Evolutionary conservation across 2,888 invertebrate genomes (phyloP).

Genomic region (Leucozona laternaria): DNA sequence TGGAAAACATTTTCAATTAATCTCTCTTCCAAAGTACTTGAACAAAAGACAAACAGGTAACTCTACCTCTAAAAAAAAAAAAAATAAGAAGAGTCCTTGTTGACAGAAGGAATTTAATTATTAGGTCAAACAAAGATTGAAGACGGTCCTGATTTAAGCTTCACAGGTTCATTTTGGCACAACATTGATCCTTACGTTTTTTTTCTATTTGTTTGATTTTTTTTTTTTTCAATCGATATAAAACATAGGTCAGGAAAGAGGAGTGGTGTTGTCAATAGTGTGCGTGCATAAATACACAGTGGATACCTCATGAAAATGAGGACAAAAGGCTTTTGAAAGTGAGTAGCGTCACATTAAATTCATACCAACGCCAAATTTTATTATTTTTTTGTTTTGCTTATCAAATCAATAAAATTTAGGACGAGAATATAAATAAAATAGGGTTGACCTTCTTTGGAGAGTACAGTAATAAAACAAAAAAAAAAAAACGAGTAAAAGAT

Average conservation of each 20-base stretch:
- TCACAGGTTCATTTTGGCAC: constrained; percentile 23
- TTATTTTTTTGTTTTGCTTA: no score
- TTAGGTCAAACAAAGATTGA: constrained; percentile 24
- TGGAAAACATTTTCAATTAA: constrained; percentile 47
- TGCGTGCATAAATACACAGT: neutral
- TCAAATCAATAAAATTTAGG: constrained; percentile 5
- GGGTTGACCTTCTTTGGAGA: neutral
- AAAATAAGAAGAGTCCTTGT: neutral
- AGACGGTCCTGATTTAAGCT: constrained; percentile 27
- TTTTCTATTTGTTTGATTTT: neutral
- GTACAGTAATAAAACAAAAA: neutral
- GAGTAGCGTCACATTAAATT: constrained; percentile 5
- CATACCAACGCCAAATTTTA: neutral
- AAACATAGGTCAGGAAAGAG: neutral
- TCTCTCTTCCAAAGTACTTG: constrained; percentile 9
- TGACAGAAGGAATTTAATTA: constrained; percentile 31
- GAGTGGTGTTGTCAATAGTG: neutral
- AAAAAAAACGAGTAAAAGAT: neutral
- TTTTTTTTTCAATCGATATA: constrained; percentile 11
- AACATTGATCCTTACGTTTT: constrained; percentile 20
- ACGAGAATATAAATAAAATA: constrained; percentile 6
- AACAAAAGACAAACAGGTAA: constrained; percentile 7
- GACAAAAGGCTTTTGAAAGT: neutral
- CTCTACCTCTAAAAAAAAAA: neutral
- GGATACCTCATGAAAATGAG: constrained; percentile 1